These are phyloP conservation scores for Lissonota sp. DNA, from an alignment of 2,888 invertebrate genomes.

Conservation along the genomic window DNA sequence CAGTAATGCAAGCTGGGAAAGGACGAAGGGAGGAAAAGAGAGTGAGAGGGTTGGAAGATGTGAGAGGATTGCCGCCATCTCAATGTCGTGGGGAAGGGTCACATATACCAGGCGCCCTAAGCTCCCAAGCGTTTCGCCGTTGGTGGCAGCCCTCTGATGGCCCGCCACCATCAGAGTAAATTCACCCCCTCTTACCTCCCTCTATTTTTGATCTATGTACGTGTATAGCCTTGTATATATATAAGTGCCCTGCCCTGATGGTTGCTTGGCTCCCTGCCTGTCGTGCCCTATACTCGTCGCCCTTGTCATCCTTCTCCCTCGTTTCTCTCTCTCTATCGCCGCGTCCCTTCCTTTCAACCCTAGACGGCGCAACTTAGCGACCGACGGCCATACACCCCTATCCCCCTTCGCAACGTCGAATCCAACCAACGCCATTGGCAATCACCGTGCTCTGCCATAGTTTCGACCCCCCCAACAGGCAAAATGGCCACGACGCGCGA, in stretches of 20 bases:
- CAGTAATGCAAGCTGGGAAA: constrained; percentile 1
- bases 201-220: constrained; percentile 46
- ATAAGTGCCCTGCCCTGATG: constrained; percentile 35
- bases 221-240: background rate
- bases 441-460: constrained; percentile 72
- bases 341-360: constrained; percentile 56
- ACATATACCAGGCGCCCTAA: constrained; percentile 24
- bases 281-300: constrained; percentile 51
- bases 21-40: constrained; percentile 4
- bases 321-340: constrained; percentile 20
- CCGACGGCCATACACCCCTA: constrained; percentile 69
- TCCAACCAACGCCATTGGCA: constrained; percentile 68
- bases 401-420: constrained; percentile 71
- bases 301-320: constrained; percentile 40
- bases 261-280: constrained; percentile 37
- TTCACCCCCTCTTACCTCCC: constrained; percentile 1
- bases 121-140: constrained; percentile 25
- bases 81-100: constrained; percentile 36
- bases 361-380: constrained; percentile 60
- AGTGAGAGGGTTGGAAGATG: constrained; percentile 10
- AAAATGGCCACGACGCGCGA: constrained; percentile 76
- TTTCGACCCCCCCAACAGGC: constrained; percentile 70
- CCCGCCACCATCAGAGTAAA: constrained; percentile 56
- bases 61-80: constrained; percentile 46
- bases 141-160: constrained; percentile 40